Evolutionary conservation across 2,797 vertebrate genomes (phyloP), one percentile per base, ranked within the genome.

Genomic region (Eospalax fontanierii): DNA sequence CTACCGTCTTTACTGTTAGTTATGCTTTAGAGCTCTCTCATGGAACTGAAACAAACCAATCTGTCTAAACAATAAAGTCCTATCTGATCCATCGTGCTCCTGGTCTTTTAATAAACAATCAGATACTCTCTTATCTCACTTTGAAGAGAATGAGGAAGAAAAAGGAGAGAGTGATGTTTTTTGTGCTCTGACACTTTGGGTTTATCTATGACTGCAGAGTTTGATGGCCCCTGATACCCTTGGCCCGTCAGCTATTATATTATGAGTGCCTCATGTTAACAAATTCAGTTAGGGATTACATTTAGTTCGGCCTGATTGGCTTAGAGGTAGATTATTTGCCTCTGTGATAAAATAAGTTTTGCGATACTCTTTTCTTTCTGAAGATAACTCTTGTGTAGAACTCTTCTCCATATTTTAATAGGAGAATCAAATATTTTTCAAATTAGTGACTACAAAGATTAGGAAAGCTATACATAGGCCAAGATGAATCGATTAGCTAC

Each of bases 41-140:
- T 84, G 50, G 46, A 92, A 92, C 92, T 78, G 90, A 88, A 73
- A 65, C 30, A 75, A 18, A 78, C 19, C 75, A 82, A 89, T 70
- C 40, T 78, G 30, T 81, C 89, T 89, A 92, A 94, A 96, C 54
- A 61, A 61, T 73, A 70, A 89, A 81, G 21, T 4, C 61, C 30
- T 76, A 70, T 70, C 75, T 40, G 35, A 50, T 80, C 88, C 61
- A 92, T 1, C 71, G 43, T 70, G 12, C 30, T 54, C 38, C 85
- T 70, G 10, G 50, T 70, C n/a, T 68, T 18, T 10, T 46, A 5
- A 8, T 57, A 93, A 95, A 91, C 33, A 84, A 81, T 33, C 54
- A 81, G 46, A 95, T 78, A 84, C 9, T 78, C 57, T 82, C 38
- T 83, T 71, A 89, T 87, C 35, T 95, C 57, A 66, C 74, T 86